phyloP scores from a whole-genome alignment of 2,113 vertebrate species.

The Bubo blakistoni region DNA sequence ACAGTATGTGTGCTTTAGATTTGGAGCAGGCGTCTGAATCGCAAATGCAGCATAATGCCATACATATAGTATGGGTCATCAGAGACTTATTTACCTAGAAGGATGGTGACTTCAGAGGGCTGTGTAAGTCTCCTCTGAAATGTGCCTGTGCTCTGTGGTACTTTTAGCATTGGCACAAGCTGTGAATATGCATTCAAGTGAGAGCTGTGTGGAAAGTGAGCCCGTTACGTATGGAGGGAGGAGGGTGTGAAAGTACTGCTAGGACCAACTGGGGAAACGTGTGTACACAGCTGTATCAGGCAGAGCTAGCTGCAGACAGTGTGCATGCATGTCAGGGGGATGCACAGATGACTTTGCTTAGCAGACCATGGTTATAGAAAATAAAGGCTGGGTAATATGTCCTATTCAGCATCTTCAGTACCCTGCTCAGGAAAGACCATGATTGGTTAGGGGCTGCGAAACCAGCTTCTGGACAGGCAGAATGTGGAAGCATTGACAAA shows the following conservation, averaged over 20 bases:
- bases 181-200: neutral
- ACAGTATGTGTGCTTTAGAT: slow-evolving; percentile 2
- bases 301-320: neutral
- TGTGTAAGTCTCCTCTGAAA: neutral
- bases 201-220: neutral
- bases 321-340: neutral
- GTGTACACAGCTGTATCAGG: neutral
- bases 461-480: neutral
- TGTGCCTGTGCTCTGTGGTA: neutral
- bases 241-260: neutral
- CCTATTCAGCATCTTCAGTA: neutral
- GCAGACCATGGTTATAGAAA: neutral
- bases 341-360: neutral
- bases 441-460: neutral
- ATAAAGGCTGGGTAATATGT: neutral
- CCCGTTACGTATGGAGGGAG: neutral
- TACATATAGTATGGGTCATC: neutral
- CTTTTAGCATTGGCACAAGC: neutral
- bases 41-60: slow-evolving; percentile 1
- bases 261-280: neutral
- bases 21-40: slow-evolving; percentile 42
- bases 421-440: neutral
- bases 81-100: slow-evolving; percentile 22
- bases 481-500: neutral
- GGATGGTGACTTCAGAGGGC: slow-evolving; percentile 20